Evolutionary conservation across 2,888 invertebrate genomes (phyloP).

Genomic region (Anodontia alba): DNA sequence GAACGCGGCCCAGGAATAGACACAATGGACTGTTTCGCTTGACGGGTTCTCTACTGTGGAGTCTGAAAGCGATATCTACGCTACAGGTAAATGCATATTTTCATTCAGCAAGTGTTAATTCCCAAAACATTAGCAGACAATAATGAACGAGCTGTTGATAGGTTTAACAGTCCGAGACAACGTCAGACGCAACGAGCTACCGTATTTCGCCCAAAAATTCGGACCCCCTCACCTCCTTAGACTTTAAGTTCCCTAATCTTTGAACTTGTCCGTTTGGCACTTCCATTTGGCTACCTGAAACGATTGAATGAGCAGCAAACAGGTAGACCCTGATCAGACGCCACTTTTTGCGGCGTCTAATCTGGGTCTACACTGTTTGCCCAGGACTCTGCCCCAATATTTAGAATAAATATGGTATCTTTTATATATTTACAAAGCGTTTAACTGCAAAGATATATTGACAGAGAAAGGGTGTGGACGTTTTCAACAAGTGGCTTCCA

Average conservation of each 20-base stretch:
- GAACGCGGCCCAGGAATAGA: neutral
- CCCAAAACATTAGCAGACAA: neutral
- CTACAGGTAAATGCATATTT: neutral
- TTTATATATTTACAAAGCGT: neutral
- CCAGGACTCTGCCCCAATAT: too few relatives aligned
- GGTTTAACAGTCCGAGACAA: neutral
- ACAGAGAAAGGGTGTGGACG: slow-evolving; percentile 4
- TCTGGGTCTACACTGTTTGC: too few relatives aligned
- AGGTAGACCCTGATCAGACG: too few relatives aligned
- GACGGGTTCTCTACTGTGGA: neutral
- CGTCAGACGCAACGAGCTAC: neutral
- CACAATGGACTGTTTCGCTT: neutral
- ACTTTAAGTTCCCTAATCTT: too few relatives aligned
- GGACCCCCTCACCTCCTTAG: too few relatives aligned
- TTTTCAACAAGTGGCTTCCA: neutral
- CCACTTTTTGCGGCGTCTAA: too few relatives aligned
- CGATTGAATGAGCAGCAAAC: too few relatives aligned
- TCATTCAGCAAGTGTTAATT: slow-evolving; percentile 1
- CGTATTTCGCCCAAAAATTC: too few relatives aligned
- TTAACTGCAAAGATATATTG: slow-evolving; percentile 6
- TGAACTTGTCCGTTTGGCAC: too few relatives aligned
- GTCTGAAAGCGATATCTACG: neutral
- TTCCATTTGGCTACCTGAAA: too few relatives aligned
- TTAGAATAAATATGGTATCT: too few relatives aligned
- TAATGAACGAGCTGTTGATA: slow-evolving; percentile 12